phyloP scores from a whole-genome alignment of 2,797 vertebrate species.

The Arctocebus calabarensis region DNA sequence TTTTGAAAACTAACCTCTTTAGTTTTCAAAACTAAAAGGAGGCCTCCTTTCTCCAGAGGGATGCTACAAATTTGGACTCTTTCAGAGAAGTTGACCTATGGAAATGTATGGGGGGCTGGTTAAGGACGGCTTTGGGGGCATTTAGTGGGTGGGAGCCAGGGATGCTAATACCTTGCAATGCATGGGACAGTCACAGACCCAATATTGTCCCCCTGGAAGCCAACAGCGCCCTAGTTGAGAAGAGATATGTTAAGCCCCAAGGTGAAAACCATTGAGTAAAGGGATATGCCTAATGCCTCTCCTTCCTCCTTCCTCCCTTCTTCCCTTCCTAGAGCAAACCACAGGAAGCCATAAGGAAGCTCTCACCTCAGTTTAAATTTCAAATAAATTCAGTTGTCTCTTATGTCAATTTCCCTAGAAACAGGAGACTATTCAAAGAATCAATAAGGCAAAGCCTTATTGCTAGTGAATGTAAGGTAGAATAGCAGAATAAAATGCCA shows the following conservation, averaged over 20 bases:
- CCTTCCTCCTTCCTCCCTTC: neutral
- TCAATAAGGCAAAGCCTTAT: constrained; percentile 51
- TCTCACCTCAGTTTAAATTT: constrained; percentile 43
- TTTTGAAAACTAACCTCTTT: constrained; percentile 46
- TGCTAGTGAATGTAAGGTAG: constrained; percentile 59
- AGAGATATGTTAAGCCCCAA: neutral
- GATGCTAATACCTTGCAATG: neutral
- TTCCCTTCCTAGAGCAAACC: neutral
- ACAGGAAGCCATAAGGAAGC: constrained; percentile 47
- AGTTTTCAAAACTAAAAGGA: too few species aligned
- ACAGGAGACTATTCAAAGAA: constrained; percentile 60
- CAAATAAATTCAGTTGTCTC: constrained; percentile 46
- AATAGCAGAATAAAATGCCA: constrained; percentile 74
- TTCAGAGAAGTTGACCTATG: constrained; percentile 17
- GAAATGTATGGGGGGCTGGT: neutral
- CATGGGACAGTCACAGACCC: neutral
- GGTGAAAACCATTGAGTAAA: neutral
- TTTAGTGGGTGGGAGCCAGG: neutral
- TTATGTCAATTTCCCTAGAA: constrained; percentile 55
- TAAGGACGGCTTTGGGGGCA: neutral
- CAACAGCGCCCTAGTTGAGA: neutral
- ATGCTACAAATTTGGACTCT: neutral
- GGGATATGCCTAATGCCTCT: neutral
- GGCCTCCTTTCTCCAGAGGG: neutral
- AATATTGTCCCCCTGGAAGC: neutral